Conservation (phyloP, 2,797 vertebrate species). For the Diplodus sargus region DNA sequence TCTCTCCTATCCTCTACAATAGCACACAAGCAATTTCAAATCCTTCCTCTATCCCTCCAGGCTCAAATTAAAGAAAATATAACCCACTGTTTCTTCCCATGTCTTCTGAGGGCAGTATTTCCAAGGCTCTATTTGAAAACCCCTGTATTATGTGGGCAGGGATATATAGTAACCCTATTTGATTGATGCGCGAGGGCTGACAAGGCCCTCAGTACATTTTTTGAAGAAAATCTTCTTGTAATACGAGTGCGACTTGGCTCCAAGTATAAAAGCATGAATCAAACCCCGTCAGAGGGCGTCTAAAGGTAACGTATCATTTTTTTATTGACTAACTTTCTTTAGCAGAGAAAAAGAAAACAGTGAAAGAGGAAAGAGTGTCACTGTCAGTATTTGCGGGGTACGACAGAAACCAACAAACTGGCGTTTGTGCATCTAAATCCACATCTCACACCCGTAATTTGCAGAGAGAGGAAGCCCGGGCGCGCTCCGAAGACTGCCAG, state of each 20-base stretch:
- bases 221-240: constrained; percentile 9
- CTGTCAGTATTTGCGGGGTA: constrained; percentile 35
- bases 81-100: constrained; percentile 52
- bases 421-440: constrained; percentile 63
- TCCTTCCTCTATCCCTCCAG: constrained; percentile 44
- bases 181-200: constrained; percentile 56
- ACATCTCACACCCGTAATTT: constrained; percentile 72
- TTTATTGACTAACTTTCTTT: constrained; percentile 21
- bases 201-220: constrained; percentile 36
- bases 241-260: constrained; percentile 6
- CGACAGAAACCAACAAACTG: constrained; percentile 39
- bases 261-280: constrained; percentile 25
- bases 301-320: constrained; percentile 21
- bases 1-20: constrained; percentile 50
- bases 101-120: constrained; percentile 56
- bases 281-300: constrained; percentile 25
- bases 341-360: constrained; percentile 14
- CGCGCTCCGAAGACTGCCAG: constrained; percentile 31
- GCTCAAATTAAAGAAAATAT: constrained; percentile 64
- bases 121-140: constrained; percentile 64
- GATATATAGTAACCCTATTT: constrained; percentile 55
- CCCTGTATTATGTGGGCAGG: constrained; percentile 57
- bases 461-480: constrained; percentile 39
- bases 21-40: constrained; percentile 52
- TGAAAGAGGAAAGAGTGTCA: constrained; percentile 4